Base-by-base conservation (phyloP, 2,888 invertebrate species). In the Erebia epiphron region DNA sequence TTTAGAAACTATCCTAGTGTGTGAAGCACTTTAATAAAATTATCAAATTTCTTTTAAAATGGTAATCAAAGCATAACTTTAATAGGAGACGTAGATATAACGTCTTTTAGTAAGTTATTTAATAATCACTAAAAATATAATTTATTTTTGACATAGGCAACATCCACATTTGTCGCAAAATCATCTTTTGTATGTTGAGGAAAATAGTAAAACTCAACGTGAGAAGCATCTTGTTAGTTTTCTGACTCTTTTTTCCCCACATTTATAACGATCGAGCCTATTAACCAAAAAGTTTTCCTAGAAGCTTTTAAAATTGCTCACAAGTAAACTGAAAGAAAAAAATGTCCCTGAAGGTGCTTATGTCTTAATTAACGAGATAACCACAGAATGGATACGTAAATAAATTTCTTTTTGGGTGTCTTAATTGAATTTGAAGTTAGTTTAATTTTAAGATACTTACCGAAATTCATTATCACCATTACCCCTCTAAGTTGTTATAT, bases 221-320 rank as follows among this genome's bases (percentile, higher is more conserved):
- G 35, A 58, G 35, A 26, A 57, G 26, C 14, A 35, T 14, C 57
- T 43, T 60, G 35, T 43, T 43, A 60, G 41, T 60, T 16, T 43
- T 18, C 10, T 43, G 41, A 60, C 46, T 61, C 46, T 16, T 46
- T 46, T 61, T 61, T n/a, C n/a, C 61, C 18, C 46, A 61, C 61
- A 46, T 61, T 46, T 61, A 61, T 61, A 61, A 61, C 18, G 35
- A 35, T 64, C 63, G 26, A 64, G 63, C 50, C 35, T 64, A 41
- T 64, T 52, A 50, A 50, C 46, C 43, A 11, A 64, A 52, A 64
- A 16, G 26, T 49, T n/a, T 50, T 21, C 16, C 63, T n/a, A 35
- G 63, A 52, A 52, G 63, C 63, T 64, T 64, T 64, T 64, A 26
- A 64, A 64, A 52, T 64, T 64, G 52, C 52, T 52, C 52, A 52